Evolutionary conservation across 1,140 invertebrate genomes (phyloP).

Genomic region (Hestina assimilis): DNA sequence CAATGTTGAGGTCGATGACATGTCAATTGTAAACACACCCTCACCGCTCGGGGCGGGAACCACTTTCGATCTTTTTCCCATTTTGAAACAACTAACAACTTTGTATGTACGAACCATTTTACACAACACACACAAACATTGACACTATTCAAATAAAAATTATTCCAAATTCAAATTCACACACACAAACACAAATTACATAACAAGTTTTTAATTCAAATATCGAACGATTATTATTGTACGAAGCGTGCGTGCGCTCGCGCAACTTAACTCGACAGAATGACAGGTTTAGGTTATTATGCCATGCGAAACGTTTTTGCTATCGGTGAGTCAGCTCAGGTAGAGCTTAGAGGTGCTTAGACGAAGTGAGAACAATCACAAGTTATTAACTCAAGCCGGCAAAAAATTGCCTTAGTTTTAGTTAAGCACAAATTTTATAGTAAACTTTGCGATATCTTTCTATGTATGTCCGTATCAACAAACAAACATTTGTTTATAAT

Average conservation of each 20-base stretch:
- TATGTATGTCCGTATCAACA: too few species aligned
- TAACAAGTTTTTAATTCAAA: not conserved
- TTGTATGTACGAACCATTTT: constrained; percentile 59
- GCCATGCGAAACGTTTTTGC: constrained; percentile 40
- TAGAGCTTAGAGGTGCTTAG: constrained; percentile 28
- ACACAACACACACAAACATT: constrained; percentile 7
- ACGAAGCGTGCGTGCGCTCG: constrained; percentile 46
- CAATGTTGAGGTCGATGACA: constrained; percentile 66
- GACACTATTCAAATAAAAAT: not conserved
- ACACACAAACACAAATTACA: constrained; percentile 1
- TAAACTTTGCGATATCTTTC: not conserved
- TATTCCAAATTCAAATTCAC: not conserved
- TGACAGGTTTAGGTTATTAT: constrained; percentile 68
- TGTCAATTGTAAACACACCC: constrained; percentile 64
- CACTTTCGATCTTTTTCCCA: constrained; percentile 60
- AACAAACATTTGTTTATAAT: too few species aligned
- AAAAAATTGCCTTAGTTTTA: too few species aligned
- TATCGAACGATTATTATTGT: constrained; percentile 5
- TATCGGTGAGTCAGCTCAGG: constrained; percentile 46
- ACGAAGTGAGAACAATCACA: not conserved
- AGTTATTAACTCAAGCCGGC: too few species aligned
- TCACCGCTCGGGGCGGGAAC: constrained; percentile 47
- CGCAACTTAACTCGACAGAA: constrained; percentile 49
- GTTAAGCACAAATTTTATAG: too few species aligned
- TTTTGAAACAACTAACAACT: constrained; percentile 58